Evolutionary conservation across 1,140 invertebrate genomes (phyloP), one percentile per base, ranked within the genome.

Genomic region (Brachionus calyciflorus): DNA sequence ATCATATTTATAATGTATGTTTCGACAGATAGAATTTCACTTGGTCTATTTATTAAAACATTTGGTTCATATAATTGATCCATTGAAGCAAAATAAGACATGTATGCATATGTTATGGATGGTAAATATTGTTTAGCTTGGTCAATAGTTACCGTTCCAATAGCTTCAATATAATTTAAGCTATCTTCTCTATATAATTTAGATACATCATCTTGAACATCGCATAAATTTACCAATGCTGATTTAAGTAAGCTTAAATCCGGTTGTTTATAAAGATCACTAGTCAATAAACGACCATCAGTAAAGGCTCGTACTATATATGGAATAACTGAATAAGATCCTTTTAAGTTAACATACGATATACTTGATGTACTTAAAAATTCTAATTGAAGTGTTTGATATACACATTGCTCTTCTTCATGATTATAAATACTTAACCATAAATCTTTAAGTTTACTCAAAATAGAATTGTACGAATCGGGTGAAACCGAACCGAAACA

Each of bases 111-210:
- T 17, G 55, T 60, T 37, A 60, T 60, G 4, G 55, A 19, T 60
- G 55, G 55, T 33, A 60, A 60, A 17, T 60, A 60, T 33, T 60
- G 55, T 60, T 33, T 60, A n/a, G 55, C 55, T 10, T 60, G 55
- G 30, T 60, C 55, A 21, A 60, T 60, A n/a, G 30, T 60, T 17
- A 60, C 14, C 9, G 55, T 60, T 4, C 55, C 55, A 17, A 60
- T 17, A 7, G 37, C 55, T 60, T 60, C 55, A n/a, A 60, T 60
- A 33, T 60, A 60, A 33, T 60, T 60, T 19, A 60, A 33, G 37
- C 55, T 60, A 33, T 60, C 55, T 17, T 60, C 55, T 60, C 55
- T 33, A 37, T 37, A 37, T 33, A 60, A 60, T 6, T 10, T 40
- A 33, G 10, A 4, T 17, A 60, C 37, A 17, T 19, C 55, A 17